These are phyloP conservation scores for Melanotaenia nigrans DNA, from an alignment of 2,797 vertebrate species.

Conservation along the genomic window DNA sequence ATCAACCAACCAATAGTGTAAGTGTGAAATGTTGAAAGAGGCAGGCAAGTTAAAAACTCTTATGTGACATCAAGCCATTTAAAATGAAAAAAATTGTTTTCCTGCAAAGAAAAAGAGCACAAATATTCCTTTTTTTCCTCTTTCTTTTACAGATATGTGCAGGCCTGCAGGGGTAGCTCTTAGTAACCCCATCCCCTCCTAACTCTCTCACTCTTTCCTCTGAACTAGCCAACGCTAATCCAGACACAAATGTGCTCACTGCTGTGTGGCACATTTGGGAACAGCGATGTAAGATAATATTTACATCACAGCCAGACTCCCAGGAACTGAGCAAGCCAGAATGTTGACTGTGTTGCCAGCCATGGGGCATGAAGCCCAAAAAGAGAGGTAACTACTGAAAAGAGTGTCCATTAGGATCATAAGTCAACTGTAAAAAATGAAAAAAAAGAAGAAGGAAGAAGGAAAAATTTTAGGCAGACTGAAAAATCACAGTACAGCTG, in stretches of 20 bases:
- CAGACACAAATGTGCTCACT: slow-evolving; percentile 78
- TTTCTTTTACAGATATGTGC: background rate
- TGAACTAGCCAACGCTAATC: slow-evolving; percentile 76
- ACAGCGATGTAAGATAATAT: slow-evolving; percentile 76
- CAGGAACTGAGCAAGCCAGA: slow-evolving; percentile 41
- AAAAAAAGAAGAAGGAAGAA: background rate
- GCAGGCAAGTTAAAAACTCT: background rate
- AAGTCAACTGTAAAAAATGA: slow-evolving; percentile 8
- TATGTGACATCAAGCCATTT: background rate
- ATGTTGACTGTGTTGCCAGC: slow-evolving; percentile 34
- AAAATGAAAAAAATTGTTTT: background rate
- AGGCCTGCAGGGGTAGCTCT: background rate
- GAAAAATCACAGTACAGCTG: slow-evolving; percentile 16
- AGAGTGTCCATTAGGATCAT: slow-evolving; percentile 14
- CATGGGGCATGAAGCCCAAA: slow-evolving; percentile 24
- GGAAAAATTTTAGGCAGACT: background rate
- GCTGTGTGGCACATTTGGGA: slow-evolving; percentile 74
- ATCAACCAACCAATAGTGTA: slow-evolving; percentile 35
- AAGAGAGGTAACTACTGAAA: slow-evolving; percentile 26
- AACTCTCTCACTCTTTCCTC: slow-evolving; percentile 46
- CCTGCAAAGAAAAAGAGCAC: background rate
- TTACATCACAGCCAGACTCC: slow-evolving; percentile 77
- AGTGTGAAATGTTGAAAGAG: background rate
- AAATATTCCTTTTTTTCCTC: background rate
- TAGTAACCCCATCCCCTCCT: slow-evolving; percentile 11